Conservation (phyloP, 53 echinoderm and acorn worm species). For the Temnopleurus reevesii region DNA sequence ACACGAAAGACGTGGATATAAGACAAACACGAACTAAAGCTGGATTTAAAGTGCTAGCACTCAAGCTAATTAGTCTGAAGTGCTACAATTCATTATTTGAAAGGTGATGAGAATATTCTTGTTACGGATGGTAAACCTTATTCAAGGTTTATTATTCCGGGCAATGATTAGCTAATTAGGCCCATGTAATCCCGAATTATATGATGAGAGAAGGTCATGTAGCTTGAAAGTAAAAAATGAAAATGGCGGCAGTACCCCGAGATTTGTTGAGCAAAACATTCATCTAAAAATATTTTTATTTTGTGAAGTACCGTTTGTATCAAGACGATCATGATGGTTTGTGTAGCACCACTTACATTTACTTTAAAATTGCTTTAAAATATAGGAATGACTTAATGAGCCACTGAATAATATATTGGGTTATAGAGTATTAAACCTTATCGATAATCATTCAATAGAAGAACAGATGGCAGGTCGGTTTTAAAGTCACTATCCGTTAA, state of each 20-base stretch:
- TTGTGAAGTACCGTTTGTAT: too few relatives aligned
- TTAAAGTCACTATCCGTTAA: too few relatives aligned
- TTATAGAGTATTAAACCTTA: too few relatives aligned
- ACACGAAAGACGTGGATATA: background rate
- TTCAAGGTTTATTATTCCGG: background rate
- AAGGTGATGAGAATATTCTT: background rate
- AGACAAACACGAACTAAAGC: background rate
- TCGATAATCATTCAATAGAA: too few relatives aligned
- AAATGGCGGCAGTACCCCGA: background rate
- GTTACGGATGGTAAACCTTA: background rate
- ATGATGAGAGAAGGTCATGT: background rate
- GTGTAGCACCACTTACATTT: too few relatives aligned
- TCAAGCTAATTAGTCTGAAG: background rate
- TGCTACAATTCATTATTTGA: background rate
- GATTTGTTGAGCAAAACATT: too few relatives aligned
- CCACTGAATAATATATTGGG: too few relatives aligned
- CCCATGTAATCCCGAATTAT: background rate
- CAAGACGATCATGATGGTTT: too few relatives aligned
- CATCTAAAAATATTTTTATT: too few relatives aligned
- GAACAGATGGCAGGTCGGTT: too few relatives aligned
- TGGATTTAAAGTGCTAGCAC: background rate
- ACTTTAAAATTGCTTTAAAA: too few relatives aligned
- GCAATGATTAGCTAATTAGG: background rate
- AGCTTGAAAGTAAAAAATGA: background rate
- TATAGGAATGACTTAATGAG: too few relatives aligned